Percentiles rank a stretch among this genome's conserved stretches.
These are phyloP conservation scores for Heterochromis multidens DNA, from an alignment of 2,113 vertebrate species.

Conservation along the genomic window DNA sequence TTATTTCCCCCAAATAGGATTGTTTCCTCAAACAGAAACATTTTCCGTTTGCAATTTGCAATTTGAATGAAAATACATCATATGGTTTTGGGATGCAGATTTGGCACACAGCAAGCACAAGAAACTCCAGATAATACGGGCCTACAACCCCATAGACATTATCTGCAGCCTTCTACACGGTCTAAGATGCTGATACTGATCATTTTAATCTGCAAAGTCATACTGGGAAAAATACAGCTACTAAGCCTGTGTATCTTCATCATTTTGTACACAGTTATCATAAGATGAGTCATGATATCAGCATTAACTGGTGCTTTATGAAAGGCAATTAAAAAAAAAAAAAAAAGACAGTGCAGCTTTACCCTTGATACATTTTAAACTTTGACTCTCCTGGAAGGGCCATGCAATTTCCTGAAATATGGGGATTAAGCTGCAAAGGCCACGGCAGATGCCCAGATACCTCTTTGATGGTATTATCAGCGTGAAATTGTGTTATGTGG, in stretches of 20 bases:
- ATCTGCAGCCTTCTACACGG: not conserved
- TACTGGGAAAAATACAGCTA: not conserved
- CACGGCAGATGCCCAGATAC: not conserved
- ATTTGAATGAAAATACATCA: not conserved
- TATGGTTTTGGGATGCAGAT: not conserved
- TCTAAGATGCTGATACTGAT: not conserved
- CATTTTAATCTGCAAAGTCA: not conserved
- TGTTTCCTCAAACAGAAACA: not conserved
- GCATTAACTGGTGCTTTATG: not conserved
- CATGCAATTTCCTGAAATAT: not conserved
- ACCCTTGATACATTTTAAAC: not conserved
- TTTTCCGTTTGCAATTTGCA: not conserved
- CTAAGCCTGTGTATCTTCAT: not conserved
- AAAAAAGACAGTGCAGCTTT: not conserved
- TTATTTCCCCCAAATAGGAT: not conserved
- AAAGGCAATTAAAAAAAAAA: no score
- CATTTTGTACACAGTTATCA: not conserved
- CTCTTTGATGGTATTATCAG: constrained; percentile 45
- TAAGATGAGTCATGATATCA: not conserved
- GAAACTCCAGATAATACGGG: not conserved
- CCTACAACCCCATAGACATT: not conserved
- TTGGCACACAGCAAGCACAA: not conserved
- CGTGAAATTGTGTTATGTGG: constrained; percentile 1
- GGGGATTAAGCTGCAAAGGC: not conserved
- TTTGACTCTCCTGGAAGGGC: not conserved